A percentile compares a stretch with the other conserved stretches of the same genome.
Conservation (phyloP, 2,888 invertebrate genomes). For the Cheiracanthium punctorium region DNA sequence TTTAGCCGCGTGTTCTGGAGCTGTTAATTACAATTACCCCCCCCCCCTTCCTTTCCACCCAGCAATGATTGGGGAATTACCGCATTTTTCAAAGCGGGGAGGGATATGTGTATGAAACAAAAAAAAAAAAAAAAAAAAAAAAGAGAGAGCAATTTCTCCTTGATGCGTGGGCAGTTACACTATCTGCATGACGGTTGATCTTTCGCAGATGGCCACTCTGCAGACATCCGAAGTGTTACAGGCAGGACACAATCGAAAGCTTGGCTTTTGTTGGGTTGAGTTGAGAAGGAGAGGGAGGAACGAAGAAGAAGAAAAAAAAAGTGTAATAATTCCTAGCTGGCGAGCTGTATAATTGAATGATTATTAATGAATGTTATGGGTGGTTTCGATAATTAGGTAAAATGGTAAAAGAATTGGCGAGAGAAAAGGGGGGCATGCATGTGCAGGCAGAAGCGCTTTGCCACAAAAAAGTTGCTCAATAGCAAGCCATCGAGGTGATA, state of each 20-base stretch:
- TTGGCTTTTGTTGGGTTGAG: conserved; percentile 18
- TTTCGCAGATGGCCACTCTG: conserved; percentile 49
- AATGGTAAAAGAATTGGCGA: conserved; percentile 50
- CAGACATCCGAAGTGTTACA: conserved; percentile 30
- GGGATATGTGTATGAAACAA: too few relatives aligned
- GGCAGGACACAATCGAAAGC: conserved; percentile 55
- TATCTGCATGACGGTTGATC: conserved; percentile 31
- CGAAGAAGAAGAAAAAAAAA: too few relatives aligned
- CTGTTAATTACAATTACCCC: conserved; percentile 67
- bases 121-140: background rate
- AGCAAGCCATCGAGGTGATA: conserved; percentile 40
- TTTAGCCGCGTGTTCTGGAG: conserved; percentile 34
- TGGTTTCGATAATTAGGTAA: conserved; percentile 62
- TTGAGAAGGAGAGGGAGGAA: too few relatives aligned
- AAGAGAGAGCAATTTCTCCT: conserved; percentile 27
- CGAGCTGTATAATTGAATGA: conserved; percentile 67
- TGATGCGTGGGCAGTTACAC: conserved; percentile 30
- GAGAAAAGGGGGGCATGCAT: background rate
- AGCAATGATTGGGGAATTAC: conserved; percentile 59
- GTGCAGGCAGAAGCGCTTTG: background rate
- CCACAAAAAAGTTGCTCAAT: conserved; percentile 30
- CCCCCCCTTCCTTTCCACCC: conserved; percentile 6
- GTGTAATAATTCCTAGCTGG: conserved; percentile 38
- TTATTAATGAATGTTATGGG: conserved; percentile 61
- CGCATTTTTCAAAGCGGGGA: conserved; percentile 51